Evolutionary conservation across 2,113 vertebrate species (phyloP).

Genomic region (Hyperoodon ampullatus): DNA sequence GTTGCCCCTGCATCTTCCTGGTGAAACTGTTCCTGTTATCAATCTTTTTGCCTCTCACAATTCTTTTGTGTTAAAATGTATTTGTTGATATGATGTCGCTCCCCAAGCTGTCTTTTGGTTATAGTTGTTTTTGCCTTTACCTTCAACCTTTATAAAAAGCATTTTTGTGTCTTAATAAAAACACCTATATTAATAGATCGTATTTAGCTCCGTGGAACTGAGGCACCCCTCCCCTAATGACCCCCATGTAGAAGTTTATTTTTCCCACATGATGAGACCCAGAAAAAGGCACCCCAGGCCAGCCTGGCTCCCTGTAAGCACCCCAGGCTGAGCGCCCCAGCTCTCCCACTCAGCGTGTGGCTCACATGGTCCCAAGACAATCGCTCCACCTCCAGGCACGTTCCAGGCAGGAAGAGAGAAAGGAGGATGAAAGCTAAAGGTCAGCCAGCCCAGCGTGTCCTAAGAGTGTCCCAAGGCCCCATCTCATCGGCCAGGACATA

Average conservation of each 20-base stretch:
- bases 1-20: too few relatives aligned
- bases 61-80: not conserved
- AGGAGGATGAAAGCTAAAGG: not conserved
- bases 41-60: too few relatives aligned
- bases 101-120: not conserved
- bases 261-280: not conserved
- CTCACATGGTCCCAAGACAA: not conserved
- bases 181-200: not conserved
- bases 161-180: not conserved
- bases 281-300: not conserved
- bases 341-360: rapidly evolving
- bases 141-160: not conserved
- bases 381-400: not conserved
- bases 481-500: rapidly evolving
- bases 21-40: not conserved
- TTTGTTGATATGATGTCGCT: not conserved
- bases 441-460: not conserved
- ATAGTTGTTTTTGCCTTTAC: not conserved
- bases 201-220: not conserved
- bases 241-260: not conserved
- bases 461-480: too few relatives aligned
- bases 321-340: not conserved
- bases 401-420: not conserved
- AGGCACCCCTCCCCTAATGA: not conserved
- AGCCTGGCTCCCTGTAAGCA: not conserved